Conservation (phyloP, 92 coral and sea anemone species). For the Heteractis magnifica region DNA sequence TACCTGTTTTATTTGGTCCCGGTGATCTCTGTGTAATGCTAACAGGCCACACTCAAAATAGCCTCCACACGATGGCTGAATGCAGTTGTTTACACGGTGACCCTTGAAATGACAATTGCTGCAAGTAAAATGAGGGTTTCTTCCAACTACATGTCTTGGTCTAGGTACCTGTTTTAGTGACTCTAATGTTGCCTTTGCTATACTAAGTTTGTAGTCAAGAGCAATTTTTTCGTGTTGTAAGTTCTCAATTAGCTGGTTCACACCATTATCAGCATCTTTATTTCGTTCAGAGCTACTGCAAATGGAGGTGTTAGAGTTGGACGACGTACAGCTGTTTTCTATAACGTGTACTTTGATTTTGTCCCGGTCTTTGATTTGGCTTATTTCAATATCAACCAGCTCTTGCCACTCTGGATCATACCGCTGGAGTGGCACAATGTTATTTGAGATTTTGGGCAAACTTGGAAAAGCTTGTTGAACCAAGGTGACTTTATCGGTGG, state of each 20-base stretch:
- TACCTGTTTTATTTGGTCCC: slow-evolving; percentile 39
- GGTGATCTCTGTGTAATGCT: slow-evolving; percentile 35
- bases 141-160: slow-evolving; percentile 35
- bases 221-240: slow-evolving; percentile 22
- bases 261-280: slow-evolving; percentile 18
- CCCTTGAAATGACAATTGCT: slow-evolving; percentile 55
- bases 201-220: slow-evolving; percentile 33
- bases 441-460: slow-evolving; percentile 25
- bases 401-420: slow-evolving; percentile 47
- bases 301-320: not conserved
- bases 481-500: slow-evolving; percentile 28
- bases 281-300: not conserved
- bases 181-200: slow-evolving; percentile 44
- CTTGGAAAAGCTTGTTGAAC: slow-evolving; percentile 35
- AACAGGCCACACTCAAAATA: slow-evolving; percentile 42
- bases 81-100: slow-evolving; percentile 7
- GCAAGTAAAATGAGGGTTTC: slow-evolving; percentile 41
- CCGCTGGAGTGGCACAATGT: slow-evolving; percentile 41
- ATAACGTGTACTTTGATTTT: slow-evolving; percentile 31
- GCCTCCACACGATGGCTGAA: slow-evolving; percentile 28
- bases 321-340: slow-evolving; percentile 13
- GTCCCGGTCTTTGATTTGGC: slow-evolving; percentile 36
- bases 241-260: slow-evolving; percentile 35
- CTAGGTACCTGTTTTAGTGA: slow-evolving; percentile 45
- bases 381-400: slow-evolving; percentile 42